Conservation (phyloP, 2,113 vertebrate genomes). For the Sinosuthora webbiana region DNA sequence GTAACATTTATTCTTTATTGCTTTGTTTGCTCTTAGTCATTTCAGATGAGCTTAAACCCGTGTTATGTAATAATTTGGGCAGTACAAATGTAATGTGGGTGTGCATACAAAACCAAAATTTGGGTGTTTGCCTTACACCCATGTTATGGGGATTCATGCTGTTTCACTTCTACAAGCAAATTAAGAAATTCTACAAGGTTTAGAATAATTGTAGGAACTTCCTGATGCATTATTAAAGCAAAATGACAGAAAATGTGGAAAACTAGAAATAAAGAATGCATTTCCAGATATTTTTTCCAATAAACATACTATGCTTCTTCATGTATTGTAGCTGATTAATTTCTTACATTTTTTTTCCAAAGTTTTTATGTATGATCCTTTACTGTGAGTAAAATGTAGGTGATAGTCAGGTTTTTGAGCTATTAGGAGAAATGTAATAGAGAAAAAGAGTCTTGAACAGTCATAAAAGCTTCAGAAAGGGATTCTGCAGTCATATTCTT, state of each 20-base stretch:
- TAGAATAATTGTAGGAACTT: background rate
- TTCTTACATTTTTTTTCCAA: background rate
- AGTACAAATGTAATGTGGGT: background rate
- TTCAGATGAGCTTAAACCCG: background rate
- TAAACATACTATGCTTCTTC: background rate
- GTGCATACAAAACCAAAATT: background rate
- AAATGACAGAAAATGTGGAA: background rate
- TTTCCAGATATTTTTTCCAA: background rate
- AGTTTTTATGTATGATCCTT: background rate
- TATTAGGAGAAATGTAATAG: background rate
- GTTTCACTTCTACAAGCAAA: background rate
- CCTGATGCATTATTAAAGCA: background rate
- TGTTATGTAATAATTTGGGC: background rate
- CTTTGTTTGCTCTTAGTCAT: background rate
- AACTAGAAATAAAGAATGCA: background rate
- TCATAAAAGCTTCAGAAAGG: background rate
- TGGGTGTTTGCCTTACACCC: background rate
- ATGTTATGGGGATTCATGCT: background rate
- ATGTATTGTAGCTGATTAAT: background rate
- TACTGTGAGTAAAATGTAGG: background rate
- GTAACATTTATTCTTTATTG: background rate
- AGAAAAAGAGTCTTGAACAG: background rate
- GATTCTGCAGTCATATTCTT: background rate
- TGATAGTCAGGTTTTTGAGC: background rate
- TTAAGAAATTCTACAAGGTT: background rate